Evolutionary conservation across 1,140 invertebrate species (phyloP).

Genomic region (Aricia agestis): DNA sequence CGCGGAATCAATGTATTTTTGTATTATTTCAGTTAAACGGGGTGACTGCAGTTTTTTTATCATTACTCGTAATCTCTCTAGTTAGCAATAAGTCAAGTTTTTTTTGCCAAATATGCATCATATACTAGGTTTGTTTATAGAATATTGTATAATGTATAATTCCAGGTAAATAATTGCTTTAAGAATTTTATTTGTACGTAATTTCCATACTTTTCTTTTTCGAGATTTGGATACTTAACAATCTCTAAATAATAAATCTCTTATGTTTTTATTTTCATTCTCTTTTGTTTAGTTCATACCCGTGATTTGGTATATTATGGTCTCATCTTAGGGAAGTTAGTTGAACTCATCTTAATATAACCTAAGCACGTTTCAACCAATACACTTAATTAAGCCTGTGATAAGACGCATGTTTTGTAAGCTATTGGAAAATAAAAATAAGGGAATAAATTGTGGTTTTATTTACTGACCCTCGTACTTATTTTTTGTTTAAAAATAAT

Average conservation of each 20-base stretch:
- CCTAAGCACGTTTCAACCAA: background rate
- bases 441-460: slow-evolving; percentile 37
- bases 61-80: slow-evolving; percentile 50
- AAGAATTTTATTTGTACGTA: background rate
- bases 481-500: too few species aligned
- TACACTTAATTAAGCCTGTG: slow-evolving; percentile 61
- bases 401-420: slow-evolving; percentile 47
- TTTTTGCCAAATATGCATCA: slow-evolving; percentile 49
- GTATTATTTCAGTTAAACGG: slow-evolving; percentile 41
- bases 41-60: slow-evolving; percentile 20
- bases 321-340: background rate
- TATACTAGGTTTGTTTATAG: slow-evolving; percentile 35
- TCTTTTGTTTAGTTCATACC: background rate
- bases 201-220: background rate
- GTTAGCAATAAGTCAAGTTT: slow-evolving; percentile 40
- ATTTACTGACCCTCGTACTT: slow-evolving; percentile 30
- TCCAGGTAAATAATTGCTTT: slow-evolving; percentile 9
- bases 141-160: slow-evolving; percentile 24
- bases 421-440: slow-evolving; percentile 35
- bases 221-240: background rate
- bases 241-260: background rate
- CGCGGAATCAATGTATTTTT: slow-evolving; percentile 18
- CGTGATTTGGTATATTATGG: background rate
- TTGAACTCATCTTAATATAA: background rate
- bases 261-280: background rate